A percentile compares a stretch with the other conserved stretches of the same genome.
These are phyloP conservation scores for Galeopsomyia nigrocyanea DNA, from an alignment of 2,888 invertebrate genomes.

Conservation along the genomic window DNA sequence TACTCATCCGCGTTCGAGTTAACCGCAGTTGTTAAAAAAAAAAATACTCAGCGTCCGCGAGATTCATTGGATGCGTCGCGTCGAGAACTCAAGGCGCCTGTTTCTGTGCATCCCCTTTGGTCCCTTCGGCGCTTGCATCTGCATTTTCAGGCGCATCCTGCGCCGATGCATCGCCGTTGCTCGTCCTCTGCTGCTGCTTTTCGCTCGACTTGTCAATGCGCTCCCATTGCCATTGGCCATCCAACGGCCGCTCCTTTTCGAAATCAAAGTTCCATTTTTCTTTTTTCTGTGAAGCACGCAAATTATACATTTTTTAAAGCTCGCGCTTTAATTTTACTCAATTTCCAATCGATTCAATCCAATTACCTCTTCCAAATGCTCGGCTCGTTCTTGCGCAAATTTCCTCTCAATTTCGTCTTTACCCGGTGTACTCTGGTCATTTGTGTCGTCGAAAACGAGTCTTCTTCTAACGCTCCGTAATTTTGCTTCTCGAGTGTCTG, in stretches of 20 bases:
- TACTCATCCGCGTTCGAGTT: too few relatives aligned
- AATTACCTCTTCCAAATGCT: conserved; percentile 55
- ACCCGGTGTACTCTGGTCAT: conserved; percentile 50
- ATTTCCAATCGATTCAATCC: too few relatives aligned
- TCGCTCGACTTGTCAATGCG: conserved; percentile 48
- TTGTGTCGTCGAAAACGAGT: conserved; percentile 64
- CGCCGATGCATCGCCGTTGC: neutral
- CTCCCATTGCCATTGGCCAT: conserved; percentile 63
- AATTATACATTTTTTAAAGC: too few relatives aligned
- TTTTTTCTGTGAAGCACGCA: conserved; percentile 27
- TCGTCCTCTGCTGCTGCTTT: neutral
- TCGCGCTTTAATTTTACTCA: too few relatives aligned
- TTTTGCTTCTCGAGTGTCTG: conserved; percentile 54
- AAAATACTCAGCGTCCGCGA: too few relatives aligned
- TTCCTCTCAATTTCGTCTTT: conserved; percentile 55
- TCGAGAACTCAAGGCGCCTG: conserved; percentile 25
- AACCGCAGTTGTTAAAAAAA: too few relatives aligned
- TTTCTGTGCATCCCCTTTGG: conserved; percentile 24
- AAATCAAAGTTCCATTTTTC: conserved; percentile 78
- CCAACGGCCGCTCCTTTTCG: conserved; percentile 71
- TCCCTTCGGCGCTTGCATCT: neutral
- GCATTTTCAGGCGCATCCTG: conserved; percentile 12
- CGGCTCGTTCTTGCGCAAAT: conserved; percentile 56
- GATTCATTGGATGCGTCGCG: neutral
- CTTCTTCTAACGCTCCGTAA: conserved; percentile 65